phyloP scores from a whole-genome alignment of 1,140 invertebrate genomes.

The Drosophila azteca region DNA sequence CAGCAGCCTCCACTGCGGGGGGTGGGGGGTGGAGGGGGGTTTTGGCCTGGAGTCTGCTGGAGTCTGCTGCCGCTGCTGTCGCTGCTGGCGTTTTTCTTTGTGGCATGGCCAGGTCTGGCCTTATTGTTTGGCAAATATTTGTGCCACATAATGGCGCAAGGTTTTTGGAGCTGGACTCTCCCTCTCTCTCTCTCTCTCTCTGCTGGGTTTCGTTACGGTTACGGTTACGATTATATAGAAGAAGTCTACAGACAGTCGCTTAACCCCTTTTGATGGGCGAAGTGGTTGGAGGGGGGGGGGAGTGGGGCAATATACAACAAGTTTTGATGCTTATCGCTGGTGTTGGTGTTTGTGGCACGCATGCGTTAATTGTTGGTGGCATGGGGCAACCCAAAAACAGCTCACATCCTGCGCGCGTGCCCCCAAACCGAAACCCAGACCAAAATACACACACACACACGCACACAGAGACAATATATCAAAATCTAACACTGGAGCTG shows the following conservation, averaged over 20 bases:
- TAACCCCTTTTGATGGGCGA: conserved; percentile 52
- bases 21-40: neutral
- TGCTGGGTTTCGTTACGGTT: conserved; percentile 6
- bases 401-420: conserved; percentile 75
- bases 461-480: conserved; percentile 54
- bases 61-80: too few species aligned
- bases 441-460: too few species aligned
- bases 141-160: conserved; percentile 78
- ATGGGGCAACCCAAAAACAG: conserved; percentile 41
- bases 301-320: neutral
- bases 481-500: conserved; percentile 66
- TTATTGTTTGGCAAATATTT: conserved; percentile 81
- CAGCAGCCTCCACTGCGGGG: conserved; percentile 11
- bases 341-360: conserved; percentile 55
- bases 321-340: conserved; percentile 57
- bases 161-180: conserved; percentile 28
- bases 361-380: conserved; percentile 75
- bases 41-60: neutral
- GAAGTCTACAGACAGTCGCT: conserved; percentile 16
- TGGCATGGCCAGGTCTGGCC: conserved; percentile 24
- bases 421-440: conserved; percentile 47
- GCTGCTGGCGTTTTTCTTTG: conserved; percentile 35
- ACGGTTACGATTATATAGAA: neutral
- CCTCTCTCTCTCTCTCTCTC: too few species aligned
- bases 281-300: conserved; percentile 20